Evolutionary conservation across 2,888 invertebrate genomes (phyloP).

Genomic region (Podabrus alpinus): DNA sequence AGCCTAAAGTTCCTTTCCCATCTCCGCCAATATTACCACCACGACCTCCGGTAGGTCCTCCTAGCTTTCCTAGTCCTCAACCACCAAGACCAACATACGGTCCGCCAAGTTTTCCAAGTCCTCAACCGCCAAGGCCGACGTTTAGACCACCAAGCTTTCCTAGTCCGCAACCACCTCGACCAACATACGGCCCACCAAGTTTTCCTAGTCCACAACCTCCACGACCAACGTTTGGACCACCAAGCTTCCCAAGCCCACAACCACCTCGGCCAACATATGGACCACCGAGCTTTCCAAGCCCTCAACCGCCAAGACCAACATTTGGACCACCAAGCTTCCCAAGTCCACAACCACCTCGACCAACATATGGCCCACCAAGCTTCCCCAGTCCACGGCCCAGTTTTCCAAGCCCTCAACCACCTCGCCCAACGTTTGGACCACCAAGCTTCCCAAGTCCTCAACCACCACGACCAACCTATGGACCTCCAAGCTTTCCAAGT

Average conservation of each 20-base stretch:
- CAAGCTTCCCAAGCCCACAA: constrained; percentile 14
- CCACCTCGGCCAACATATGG: constrained; percentile 23
- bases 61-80: constrained; percentile 6
- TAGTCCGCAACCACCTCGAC: constrained; percentile 13
- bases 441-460: not conserved
- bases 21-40: constrained; percentile 37
- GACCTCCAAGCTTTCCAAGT: not conserved
- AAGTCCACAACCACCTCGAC: constrained; percentile 3
- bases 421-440: constrained; percentile 1
- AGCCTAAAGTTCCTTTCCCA: constrained; percentile 64
- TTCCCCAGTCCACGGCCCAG: not conserved
- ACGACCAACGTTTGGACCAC: not conserved
- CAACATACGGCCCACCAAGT: constrained; percentile 7
- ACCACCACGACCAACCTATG: constrained; percentile 7
- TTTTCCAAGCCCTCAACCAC: constrained; percentile 1
- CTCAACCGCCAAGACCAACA: constrained; percentile 17
- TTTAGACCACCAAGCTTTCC: constrained; percentile 41
- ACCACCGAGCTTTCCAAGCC: constrained; percentile 6
- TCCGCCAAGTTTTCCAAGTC: not conserved
- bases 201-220: not conserved
- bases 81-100: constrained; percentile 10
- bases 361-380: constrained; percentile 2
- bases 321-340: constrained; percentile 10
- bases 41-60: constrained; percentile 32
- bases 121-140: constrained; percentile 4